Conservation (phyloP, 2,888 invertebrate genomes). For the Lasioglossum lativentre region DNA sequence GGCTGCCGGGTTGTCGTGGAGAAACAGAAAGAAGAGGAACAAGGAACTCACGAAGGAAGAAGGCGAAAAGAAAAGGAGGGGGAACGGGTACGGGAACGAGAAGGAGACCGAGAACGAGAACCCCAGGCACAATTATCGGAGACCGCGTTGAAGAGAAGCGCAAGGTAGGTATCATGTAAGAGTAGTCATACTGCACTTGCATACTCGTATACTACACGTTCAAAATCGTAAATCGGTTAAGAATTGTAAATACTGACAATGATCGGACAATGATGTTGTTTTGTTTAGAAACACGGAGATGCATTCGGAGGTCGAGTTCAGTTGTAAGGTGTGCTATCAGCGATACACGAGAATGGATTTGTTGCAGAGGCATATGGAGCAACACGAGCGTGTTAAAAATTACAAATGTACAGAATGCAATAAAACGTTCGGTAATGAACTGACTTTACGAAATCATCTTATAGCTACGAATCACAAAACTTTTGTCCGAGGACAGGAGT, state of each 20-base stretch:
- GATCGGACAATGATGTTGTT: conserved; percentile 10
- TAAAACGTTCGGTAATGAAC: conserved; percentile 81
- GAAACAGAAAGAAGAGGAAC: conserved; percentile 6
- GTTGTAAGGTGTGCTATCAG: conserved; percentile 78
- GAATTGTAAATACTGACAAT: neutral
- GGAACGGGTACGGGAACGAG: neutral
- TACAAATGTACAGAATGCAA: conserved; percentile 81
- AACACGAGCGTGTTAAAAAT: conserved; percentile 70
- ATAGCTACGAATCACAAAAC: conserved; percentile 83
- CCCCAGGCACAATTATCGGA: conserved; percentile 17
- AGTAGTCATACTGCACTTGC: neutral
- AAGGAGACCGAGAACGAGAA: conserved; percentile 1
- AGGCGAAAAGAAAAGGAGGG: conserved; percentile 34
- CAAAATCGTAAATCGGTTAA: neutral
- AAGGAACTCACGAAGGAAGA: conserved; percentile 1
- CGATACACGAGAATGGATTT: conserved; percentile 77
- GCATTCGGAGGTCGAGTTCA: conserved; percentile 70
- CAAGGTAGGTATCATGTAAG: conserved; percentile 38
- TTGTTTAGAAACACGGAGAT: conserved; percentile 66
- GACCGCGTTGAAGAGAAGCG: conserved; percentile 23
- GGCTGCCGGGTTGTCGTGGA: conserved; percentile 16
- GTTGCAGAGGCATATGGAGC: conserved; percentile 77
- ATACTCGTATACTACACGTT: neutral
- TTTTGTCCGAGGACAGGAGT: conserved; percentile 79
- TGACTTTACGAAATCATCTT: conserved; percentile 82